phyloP scores from a whole-genome alignment of 2,113 vertebrate genomes.

The Furnarius figulus region DNA sequence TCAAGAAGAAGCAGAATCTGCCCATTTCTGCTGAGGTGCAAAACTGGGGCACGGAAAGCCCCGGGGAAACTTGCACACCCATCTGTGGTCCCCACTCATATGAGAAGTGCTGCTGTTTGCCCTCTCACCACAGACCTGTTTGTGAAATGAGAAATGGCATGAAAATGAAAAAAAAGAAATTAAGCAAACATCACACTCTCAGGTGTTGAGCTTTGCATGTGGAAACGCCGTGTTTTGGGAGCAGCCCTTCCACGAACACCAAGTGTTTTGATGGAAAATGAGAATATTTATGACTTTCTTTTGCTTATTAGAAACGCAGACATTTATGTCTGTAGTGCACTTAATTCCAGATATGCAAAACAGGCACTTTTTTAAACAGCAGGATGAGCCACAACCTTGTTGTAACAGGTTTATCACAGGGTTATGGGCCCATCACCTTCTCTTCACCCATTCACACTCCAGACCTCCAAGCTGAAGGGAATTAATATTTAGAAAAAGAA shows the following conservation, averaged over 20 bases:
- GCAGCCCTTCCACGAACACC: neutral
- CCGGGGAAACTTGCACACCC: neutral
- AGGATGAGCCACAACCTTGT: neutral
- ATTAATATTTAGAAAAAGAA: neutral
- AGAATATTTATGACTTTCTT: neutral
- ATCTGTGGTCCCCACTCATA: neutral
- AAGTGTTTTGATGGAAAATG: neutral
- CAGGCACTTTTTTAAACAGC: neutral
- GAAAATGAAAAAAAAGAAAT: neutral
- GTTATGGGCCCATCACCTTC: neutral
- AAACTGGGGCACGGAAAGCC: neutral
- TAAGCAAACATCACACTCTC: neutral
- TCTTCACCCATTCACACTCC: neutral
- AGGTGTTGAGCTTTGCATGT: neutral
- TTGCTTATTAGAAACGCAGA: neutral
- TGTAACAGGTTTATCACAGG: neutral
- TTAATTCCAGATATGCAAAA: neutral
- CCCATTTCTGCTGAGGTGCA: slow-evolving; percentile 25
- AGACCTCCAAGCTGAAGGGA: neutral
- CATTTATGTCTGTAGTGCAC: neutral
- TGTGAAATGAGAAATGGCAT: neutral
- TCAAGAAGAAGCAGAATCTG: neutral
- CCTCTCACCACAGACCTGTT: neutral
- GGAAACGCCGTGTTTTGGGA: neutral
- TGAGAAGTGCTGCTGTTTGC: neutral